Evolutionary conservation across 1,140 invertebrate species (phyloP), one percentile per base, ranked within the genome.

Genomic region (Lucilia cuprina): DNA sequence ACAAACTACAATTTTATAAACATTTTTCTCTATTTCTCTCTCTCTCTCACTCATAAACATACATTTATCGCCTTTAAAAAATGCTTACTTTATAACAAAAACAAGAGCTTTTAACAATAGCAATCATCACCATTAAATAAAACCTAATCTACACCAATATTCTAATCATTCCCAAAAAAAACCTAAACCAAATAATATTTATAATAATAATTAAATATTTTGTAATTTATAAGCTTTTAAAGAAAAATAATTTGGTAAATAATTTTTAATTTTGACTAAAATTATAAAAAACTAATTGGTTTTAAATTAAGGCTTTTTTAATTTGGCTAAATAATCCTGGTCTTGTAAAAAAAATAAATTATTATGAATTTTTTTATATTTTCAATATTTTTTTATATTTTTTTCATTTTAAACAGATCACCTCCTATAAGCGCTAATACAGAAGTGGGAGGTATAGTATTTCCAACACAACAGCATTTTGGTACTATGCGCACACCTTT

Each of bases 391-490:
- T 19, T 77, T 77, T 77, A 77, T 21, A 30, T 25, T 25, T 25
- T 1, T 21, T 65, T 50, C 1, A 8, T 5, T 82, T 19, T 83
- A 19, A 21, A 70, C 75, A 91, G 90, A 87, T 91, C 90, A 82
- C 90, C 90, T 25, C 90, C 90, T 8, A 88, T 89, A 83, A 86
- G n/a, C 8, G 65, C 86, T 70, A 78, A 84, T 10, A 30, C 87
- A 21, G 89, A 88, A 83, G 41, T 89, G 87, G n/a, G 77, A 49
- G 41, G 77, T 80, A 87, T 87, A 25, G 83, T 88, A 60, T 91
- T 91, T 47, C 86, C 90, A 49, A 87, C 85, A 17, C 88, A 88
- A 84, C 90, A 91, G 86, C 88, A 90, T 84, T 90, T 91, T 77
- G 90, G 88, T 77, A 91, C 90, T 55, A 86, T 91, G 85, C 86